A percentile compares a stretch with the other conserved stretches of the same genome.
Conservation (phyloP, 2,888 invertebrate genomes). For the Rhabditoides inermis region DNA sequence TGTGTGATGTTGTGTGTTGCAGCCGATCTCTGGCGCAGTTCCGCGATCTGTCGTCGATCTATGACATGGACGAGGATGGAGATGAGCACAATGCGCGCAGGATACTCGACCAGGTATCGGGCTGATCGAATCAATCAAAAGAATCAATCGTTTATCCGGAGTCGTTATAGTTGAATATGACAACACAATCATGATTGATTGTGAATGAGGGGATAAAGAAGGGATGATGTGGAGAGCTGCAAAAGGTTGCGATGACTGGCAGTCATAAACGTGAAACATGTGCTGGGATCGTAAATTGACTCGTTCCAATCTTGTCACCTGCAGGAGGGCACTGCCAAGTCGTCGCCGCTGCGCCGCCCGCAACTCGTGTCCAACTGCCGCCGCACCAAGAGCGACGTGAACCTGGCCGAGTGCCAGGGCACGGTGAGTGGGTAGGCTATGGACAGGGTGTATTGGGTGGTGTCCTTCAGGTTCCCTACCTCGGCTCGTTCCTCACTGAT, state of each 20-base stretch:
- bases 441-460: conserved; percentile 58
- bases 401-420: conserved; percentile 44
- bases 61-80: conserved; percentile 95
- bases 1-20: conserved; percentile 10
- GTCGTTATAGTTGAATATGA: too few species aligned
- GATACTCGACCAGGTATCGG: conserved; percentile 68
- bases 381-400: conserved; percentile 51
- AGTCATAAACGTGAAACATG: too few species aligned
- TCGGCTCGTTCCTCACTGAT: conserved; percentile 95
- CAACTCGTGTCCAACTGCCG: conserved; percentile 43
- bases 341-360: conserved; percentile 38
- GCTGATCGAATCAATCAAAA: not conserved
- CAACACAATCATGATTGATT: not conserved
- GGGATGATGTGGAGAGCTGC: too few species aligned
- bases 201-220: not conserved
- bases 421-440: conserved; percentile 35
- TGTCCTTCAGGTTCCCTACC: conserved; percentile 79
- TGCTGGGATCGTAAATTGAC: too few species aligned
- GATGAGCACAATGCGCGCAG: conserved; percentile 89
- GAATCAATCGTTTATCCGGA: not conserved
- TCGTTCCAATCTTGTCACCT: too few species aligned
- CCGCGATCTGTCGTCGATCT: conserved; percentile 86
- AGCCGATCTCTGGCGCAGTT: conserved; percentile 71
- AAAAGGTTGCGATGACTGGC: too few species aligned
- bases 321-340: conserved; percentile 77